Conservation (phyloP, 2,888 invertebrate genomes). For the Tiliacea aurago region DNA sequence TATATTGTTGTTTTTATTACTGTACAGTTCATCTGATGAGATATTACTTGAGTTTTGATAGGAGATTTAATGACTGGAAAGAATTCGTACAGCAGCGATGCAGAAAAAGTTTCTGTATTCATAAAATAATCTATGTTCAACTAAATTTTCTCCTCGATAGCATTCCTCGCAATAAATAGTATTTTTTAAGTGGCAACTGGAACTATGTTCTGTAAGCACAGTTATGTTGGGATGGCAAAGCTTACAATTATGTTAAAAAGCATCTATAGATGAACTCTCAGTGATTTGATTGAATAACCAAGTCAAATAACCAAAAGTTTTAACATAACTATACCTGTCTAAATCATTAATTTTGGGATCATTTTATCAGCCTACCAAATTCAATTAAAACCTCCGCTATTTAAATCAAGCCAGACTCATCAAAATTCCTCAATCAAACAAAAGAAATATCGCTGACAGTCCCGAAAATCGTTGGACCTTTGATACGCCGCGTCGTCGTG, state of each 20-base stretch:
- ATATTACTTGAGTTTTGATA: neutral
- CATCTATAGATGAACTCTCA: neutral
- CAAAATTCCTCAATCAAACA: slow-evolving; percentile 44
- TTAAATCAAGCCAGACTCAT: slow-evolving; percentile 19
- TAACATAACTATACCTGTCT: neutral
- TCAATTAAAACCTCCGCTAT: slow-evolving; percentile 9
- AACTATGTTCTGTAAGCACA: neutral
- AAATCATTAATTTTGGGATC: neutral
- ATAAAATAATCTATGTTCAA: neutral
- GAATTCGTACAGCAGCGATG: neutral
- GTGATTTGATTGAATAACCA: neutral
- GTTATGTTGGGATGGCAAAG: too few species aligned
- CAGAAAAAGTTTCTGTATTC: neutral
- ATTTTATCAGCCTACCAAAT: neutral
- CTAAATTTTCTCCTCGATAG: neutral
- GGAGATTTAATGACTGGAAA: neutral
- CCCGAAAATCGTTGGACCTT: slow-evolving; percentile 26
- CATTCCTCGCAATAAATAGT: neutral
- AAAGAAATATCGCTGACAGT: slow-evolving; percentile 43
- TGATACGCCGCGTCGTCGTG: slow-evolving; percentile 6
- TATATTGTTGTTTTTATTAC: slow-evolving; percentile 59
- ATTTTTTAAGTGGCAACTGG: neutral
- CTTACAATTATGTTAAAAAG: neutral
- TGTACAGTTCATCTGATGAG: slow-evolving; percentile 40
- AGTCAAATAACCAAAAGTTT: neutral